Evolutionary conservation across 2,888 invertebrate species (phyloP), one percentile per base, ranked within the genome.

Genomic region (Neoascia interrupta): DNA sequence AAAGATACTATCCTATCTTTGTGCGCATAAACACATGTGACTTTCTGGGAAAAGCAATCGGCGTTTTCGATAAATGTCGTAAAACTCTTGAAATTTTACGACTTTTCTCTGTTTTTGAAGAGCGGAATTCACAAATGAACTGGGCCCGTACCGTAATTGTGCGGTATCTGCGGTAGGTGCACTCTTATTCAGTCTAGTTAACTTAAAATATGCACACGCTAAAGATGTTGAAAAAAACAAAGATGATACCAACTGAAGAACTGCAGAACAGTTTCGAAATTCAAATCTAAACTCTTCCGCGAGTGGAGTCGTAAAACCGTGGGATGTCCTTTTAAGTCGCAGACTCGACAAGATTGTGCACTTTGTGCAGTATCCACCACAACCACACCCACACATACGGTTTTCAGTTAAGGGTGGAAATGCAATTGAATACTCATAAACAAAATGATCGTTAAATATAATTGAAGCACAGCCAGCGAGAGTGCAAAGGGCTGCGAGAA

Each of bases 11-110:
- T 19, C 41, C 10, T 15, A 21, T 11, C 3, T n/a, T 10, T n/a
- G 19, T 16, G 13, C 21, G 11, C 5, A 11, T 21, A 23, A 16
- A 8, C 10, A 3, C 26, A 21, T 36, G 31, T 56, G 54, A 61
- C 26, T 37, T 72, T 72, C 66, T 51, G 16, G 49, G 66, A 73
- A 79, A 73, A 73, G 70, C 66, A 79, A 79, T 79, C 66, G 41
- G n/a, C n/a, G n/a, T 66, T 68, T 49, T 49, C 56, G 73, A 79
- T 54, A 79, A 73, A 79, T 73, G 79, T 73, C 79, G 79, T 79
- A 73, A 79, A 79, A 79, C 73, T 66, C 79, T 68, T 61, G 66
- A 79, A 61, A 68, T 79, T 79, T 79, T 73, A 79, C 66, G 79
- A 79, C 66, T 56, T 79, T 79, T 61, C 56, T 79, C 76, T 72